A percentile compares a stretch with the other conserved stretches of the same genome.
Conservation (phyloP, 2,113 vertebrate species). For the Ptychochromis oligacanthus region DNA sequence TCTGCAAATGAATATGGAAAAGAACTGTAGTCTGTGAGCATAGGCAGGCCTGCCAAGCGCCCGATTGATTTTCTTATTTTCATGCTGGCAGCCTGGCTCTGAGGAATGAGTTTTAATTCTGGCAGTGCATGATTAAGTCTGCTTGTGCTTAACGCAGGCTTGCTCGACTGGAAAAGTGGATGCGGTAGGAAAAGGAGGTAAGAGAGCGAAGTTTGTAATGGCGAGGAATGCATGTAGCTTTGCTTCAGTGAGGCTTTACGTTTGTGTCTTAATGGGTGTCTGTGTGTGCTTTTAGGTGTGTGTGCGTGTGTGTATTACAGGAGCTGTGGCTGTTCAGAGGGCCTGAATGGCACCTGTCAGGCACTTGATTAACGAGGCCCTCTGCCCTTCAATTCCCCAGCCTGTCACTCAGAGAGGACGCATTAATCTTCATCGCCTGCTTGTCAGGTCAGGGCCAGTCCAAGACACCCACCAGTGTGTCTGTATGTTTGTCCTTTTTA, state of each 20-base stretch:
- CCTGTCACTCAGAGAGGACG: constrained; percentile 97
- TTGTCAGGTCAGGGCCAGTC: constrained; percentile 89
- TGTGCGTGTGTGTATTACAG: constrained; percentile 63
- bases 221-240: constrained; percentile 44
- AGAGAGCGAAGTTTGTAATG: constrained; percentile 10
- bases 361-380: constrained; percentile 97
- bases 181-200: constrained; percentile 25
- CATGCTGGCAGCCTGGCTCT: constrained; percentile 86
- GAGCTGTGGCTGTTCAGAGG: constrained; percentile 73
- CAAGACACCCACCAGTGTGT: constrained; percentile 64
- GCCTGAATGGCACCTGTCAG: constrained; percentile 99
- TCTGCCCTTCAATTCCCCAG: constrained; percentile 90
- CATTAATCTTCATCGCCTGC: constrained; percentile 98
- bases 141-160: constrained; percentile 83
- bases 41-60: constrained; percentile 81
- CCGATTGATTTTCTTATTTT: constrained; percentile 97
- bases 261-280: constrained; percentile 26
- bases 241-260: constrained; percentile 19
- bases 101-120: constrained; percentile 96
- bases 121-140: constrained; percentile 90
- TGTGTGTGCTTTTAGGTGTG: constrained; percentile 42
- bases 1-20: constrained; percentile 85
- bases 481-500: constrained; percentile 42
- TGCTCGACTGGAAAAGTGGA: constrained; percentile 50
- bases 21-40: constrained; percentile 81